Evolutionary conservation across 2,888 invertebrate genomes (phyloP).

Genomic region (Muschampia plurimacula): DNA sequence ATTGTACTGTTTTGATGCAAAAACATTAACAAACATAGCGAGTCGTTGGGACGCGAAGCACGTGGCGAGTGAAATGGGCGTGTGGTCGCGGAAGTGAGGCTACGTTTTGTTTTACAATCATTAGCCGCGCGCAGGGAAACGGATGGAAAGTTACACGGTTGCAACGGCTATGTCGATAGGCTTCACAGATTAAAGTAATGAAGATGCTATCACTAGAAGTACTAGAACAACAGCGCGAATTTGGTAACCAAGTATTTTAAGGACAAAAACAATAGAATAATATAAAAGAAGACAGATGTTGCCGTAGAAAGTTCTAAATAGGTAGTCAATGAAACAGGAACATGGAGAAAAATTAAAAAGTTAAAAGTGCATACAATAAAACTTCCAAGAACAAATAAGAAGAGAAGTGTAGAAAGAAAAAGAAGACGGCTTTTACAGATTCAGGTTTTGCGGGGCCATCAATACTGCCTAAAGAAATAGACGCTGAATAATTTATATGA

Average conservation of each 20-base stretch:
- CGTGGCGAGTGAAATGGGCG: slow-evolving; percentile 9
- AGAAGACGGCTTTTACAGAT: neutral
- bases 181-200: neutral
- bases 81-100: neutral
- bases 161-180: slow-evolving; percentile 13
- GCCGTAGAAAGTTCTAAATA: too few relatives aligned
- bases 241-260: neutral
- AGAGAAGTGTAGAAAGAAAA: neutral
- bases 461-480: too few relatives aligned
- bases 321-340: too few relatives aligned
- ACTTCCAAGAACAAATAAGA: too few relatives aligned
- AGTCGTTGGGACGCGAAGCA: neutral
- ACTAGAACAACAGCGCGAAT: neutral
- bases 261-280: neutral
- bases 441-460: too few relatives aligned
- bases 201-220: neutral
- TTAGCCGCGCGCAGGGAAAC: slow-evolving; percentile 23
- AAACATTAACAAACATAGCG: neutral
- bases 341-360: too few relatives aligned
- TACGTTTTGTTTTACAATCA: slow-evolving; percentile 25
- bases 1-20: neutral
- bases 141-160: slow-evolving; percentile 20
- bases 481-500: too few relatives aligned
- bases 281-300: too few relatives aligned
- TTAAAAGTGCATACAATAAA: too few relatives aligned